phyloP scores from a whole-genome alignment of 2,797 vertebrate species.

The Trachops cirrhosus region DNA sequence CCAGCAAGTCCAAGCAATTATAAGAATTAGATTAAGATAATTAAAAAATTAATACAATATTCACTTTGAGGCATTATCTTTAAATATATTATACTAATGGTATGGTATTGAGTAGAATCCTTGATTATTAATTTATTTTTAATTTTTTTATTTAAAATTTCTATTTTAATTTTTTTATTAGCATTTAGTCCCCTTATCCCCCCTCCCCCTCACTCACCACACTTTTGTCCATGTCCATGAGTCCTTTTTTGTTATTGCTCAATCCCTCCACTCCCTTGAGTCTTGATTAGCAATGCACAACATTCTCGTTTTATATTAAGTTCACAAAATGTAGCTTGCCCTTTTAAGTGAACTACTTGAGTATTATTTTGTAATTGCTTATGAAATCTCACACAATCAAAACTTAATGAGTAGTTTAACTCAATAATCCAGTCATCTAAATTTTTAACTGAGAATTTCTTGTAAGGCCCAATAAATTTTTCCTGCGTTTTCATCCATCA shows the following conservation, averaged over 20 bases:
- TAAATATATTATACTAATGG: not conserved
- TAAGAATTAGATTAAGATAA: not conserved
- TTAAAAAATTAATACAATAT: not conserved
- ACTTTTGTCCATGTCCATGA: not conserved
- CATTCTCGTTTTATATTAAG: not conserved
- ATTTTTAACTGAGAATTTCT: slow-evolving; percentile 1
- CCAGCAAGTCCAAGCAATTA: not conserved
- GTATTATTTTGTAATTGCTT: not conserved
- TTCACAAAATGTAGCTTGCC: not conserved
- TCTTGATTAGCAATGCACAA: not conserved
- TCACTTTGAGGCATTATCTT: not conserved
- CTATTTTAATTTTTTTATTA: not conserved
- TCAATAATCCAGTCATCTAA: not conserved
- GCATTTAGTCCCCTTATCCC: not conserved
- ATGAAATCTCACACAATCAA: not conserved
- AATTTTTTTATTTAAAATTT: not conserved
- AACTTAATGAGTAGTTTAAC: not conserved
- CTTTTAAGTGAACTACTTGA: not conserved
- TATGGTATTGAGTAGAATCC: not conserved
- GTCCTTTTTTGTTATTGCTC: not conserved
- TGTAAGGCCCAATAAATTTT: not conserved
- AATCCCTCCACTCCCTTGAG: not conserved
- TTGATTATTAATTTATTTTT: not conserved
- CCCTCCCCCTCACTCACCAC: not conserved
- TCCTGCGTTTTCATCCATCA: not conserved